phyloP scores from a whole-genome alignment of 2,888 invertebrate species.

The Gnatocerus cornutus region DNA sequence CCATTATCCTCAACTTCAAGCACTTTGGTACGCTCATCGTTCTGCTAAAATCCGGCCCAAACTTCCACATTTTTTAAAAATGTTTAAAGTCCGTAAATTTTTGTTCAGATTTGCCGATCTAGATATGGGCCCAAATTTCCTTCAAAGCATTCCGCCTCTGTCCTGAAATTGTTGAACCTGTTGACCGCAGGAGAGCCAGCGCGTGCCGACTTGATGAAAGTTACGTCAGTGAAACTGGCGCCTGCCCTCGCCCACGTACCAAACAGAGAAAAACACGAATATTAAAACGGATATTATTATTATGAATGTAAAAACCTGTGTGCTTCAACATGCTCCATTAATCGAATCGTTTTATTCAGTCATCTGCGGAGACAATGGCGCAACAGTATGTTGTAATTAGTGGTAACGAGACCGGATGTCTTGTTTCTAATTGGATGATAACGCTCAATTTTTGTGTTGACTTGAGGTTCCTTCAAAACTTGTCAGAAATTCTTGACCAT shows the following conservation, averaged over 20 bases:
- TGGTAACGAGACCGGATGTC: conserved; percentile 56
- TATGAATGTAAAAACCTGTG: conserved; percentile 55
- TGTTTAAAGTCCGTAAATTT: too few species aligned
- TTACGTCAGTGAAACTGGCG: conserved; percentile 66
- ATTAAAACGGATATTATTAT: conserved; percentile 55
- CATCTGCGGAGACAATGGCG: conserved; percentile 24
- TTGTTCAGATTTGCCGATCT: neutral
- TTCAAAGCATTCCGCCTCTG: conserved; percentile 37
- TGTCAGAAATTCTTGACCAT: conserved; percentile 25
- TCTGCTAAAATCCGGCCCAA: too few species aligned
- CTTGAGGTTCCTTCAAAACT: conserved; percentile 9
- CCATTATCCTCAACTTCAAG: too few species aligned
- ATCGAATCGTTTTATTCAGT: conserved; percentile 23
- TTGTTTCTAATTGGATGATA: conserved; percentile 59
- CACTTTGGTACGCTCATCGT: too few species aligned
- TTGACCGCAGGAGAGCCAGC: conserved; percentile 56
- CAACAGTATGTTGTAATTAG: conserved; percentile 54
- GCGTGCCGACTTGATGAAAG: conserved; percentile 65
- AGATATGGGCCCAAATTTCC: conserved; percentile 26
- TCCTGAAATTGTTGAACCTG: conserved; percentile 52
- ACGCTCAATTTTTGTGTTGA: conserved; percentile 34
- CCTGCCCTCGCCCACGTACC: conserved; percentile 62
- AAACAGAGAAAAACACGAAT: conserved; percentile 54
- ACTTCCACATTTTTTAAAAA: too few species aligned
- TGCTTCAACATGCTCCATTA: conserved; percentile 51